Conservation (phyloP, 2,888 invertebrate species). For the Oxystoma pomonae region DNA sequence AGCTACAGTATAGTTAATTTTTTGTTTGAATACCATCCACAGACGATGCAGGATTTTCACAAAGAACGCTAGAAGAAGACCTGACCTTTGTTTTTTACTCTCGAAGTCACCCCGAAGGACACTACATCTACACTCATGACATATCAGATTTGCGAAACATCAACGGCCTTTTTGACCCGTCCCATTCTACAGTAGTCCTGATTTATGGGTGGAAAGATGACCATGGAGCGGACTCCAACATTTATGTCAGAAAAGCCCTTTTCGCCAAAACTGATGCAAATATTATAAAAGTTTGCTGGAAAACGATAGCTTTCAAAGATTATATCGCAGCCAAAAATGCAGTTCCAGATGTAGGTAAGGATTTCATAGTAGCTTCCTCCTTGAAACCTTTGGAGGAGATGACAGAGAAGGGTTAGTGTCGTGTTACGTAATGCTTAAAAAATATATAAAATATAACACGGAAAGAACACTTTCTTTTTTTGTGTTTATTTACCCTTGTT, state of each 20-base stretch:
- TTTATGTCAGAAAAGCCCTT: slow-evolving; percentile 16
- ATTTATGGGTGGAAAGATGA: slow-evolving; percentile 20
- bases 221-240: slow-evolving; percentile 18
- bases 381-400: too few species aligned
- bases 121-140: slow-evolving; percentile 2
- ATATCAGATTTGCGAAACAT: slow-evolving; percentile 8
- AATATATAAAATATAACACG: too few species aligned
- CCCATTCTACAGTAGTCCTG: slow-evolving; percentile 15
- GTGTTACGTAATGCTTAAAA: too few species aligned
- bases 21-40: not conserved
- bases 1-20: too few species aligned
- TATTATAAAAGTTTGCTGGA: slow-evolving; percentile 20
- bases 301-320: slow-evolving; percentile 9
- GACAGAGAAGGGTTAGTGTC: too few species aligned
- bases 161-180: slow-evolving; percentile 11
- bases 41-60: not conserved
- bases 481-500: too few species aligned
- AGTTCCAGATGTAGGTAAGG: slow-evolving; percentile 3
- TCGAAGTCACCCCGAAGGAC: slow-evolving; percentile 8
- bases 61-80: slow-evolving; percentile 3
- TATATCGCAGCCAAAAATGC: slow-evolving; percentile 8
- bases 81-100: slow-evolving; percentile 17
- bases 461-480: too few species aligned
- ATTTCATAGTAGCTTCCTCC: too few species aligned
- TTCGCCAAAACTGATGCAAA: slow-evolving; percentile 18